Base-by-base conservation (phyloP, 30 jellyfish, hydroid and myxozoan genomes). In the Turritopsis dohrnii region DNA sequence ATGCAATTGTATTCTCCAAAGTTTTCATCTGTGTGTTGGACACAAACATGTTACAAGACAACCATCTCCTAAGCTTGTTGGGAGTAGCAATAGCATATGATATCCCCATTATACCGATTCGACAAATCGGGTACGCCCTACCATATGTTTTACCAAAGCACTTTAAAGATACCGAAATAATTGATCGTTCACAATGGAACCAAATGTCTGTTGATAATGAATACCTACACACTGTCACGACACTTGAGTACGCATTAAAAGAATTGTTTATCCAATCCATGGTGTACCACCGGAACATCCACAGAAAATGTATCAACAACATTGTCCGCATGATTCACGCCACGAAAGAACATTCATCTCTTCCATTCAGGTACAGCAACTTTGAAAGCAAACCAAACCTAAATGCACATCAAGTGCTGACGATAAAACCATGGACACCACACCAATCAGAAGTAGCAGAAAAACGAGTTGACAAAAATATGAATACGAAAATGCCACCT, bases 81-180 rank as follows among this genome's bases (percentile, higher is more conserved):
- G 99, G 99, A 19, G 85, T 84, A 18, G 99, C 99, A 1, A 65
- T 94, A 23, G 88, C 96, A 24, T 89, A 75, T 80, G 96, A 88
- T 79, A 71, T 94, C 0, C 99, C 99, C 0, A 82, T 89, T 4
- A 84, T 94, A 5, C 79, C 96, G 0, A 96, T 94, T 52, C 84
- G 97, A 53, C 81, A 82, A 28, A 83, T 53, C 77, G 88, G 87
- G 21, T 85, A 54, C 53, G 90, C 79, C 25, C 60, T 85, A 83
- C 96, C 96, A 27, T 75, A 80, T 54, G 86, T 89, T 3, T 30
- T 89, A 53, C 96, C 96, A 66, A 52, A 60, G 74, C 84, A 82
- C 71, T 86, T 81, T 79, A 81, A 83, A 81, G 87, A 86, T 69
- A 91, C 96, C 24, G 92, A 87, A 72, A 90, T 94, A 41, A 74